Evolutionary conservation across 2,797 vertebrate species (phyloP), one percentile per base, ranked within the genome.

Genomic region (Lepidocolaptes lacrymiger): DNA sequence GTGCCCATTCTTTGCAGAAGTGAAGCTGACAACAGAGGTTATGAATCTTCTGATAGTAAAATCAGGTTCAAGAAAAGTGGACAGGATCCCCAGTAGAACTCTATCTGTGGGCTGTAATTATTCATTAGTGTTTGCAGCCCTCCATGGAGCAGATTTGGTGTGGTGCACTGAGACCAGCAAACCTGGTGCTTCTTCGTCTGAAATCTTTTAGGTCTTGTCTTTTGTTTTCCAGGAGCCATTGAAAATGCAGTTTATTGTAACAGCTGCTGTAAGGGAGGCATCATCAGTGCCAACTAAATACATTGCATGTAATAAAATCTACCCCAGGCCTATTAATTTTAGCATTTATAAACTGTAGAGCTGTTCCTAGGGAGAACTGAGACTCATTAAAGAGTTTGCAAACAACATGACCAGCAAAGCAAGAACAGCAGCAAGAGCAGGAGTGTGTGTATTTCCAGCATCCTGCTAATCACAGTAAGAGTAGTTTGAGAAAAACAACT

Each of bases 161-260:
- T 64, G 86, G 66, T 93, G 67, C 83, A 67, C 4, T 56, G 74
- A 96, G 84, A 85, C 72, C 59, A 79, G 74, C 56, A 95, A 85
- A 96, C 87, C 77, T 89, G 79, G 48, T 75, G 46, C 91, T 96
- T 93, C 87, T 88, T 89, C 89, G 86, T 94, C 69, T 93, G n/a
- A 79, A 72, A 71, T 89, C 41, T 77, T 92, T 24, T 82, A 80
- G 92, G 67, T 91, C 56, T 27, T 94, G 52, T 71, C 84, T 91
- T 97, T 88, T 94, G 80, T 94, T 95, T 96, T 96, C 80, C 90
- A 93, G 83, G 78, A 97, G 81, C 71, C 75, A 64, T 85, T 96
- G 91, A 95, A 96, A 97, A 91, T 76, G 32, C 63, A 83, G 83
- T 75, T 94, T 83, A 74, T 85, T 85, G 24, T 95, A 96, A 72